Percentiles rank a stretch among this genome's conserved stretches.
phyloP scores from a whole-genome alignment of 2,113 vertebrate genomes.

The Takifugu bimaculatus region DNA sequence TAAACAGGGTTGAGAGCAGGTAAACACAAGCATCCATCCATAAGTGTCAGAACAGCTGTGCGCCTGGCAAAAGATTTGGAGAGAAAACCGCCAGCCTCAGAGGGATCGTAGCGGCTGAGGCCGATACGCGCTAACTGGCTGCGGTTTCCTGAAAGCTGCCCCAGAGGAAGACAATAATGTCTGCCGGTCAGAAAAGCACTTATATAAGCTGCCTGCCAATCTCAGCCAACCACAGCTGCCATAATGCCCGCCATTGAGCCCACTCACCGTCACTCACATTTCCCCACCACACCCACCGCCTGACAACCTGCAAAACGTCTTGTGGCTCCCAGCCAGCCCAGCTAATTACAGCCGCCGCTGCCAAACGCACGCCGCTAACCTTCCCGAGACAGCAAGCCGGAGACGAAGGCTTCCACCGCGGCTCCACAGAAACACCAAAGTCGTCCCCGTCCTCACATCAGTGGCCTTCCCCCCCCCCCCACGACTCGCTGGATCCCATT shows the following conservation, averaged over 20 bases:
- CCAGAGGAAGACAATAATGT: slow-evolving; percentile 33
- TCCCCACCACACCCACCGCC: slow-evolving; percentile 31
- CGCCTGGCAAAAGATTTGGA: slow-evolving; percentile 8
- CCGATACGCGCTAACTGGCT: slow-evolving; percentile 20
- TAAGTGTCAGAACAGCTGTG: slow-evolving; percentile 31
- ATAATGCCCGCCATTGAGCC: slow-evolving; percentile 44
- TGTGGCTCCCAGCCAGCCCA: slow-evolving; percentile 21
- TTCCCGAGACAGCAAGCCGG: slow-evolving; percentile 8
- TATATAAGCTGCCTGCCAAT: slow-evolving; percentile 56
- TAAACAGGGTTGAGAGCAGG: slow-evolving; percentile 35
- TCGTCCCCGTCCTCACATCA: slow-evolving; percentile 1
- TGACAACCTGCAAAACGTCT: slow-evolving; percentile 54
- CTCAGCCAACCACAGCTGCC: slow-evolving; percentile 43
- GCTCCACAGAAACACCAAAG: slow-evolving; percentile 8
- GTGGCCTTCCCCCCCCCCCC: slow-evolving; percentile 8
- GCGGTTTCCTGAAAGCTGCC: slow-evolving; percentile 35
- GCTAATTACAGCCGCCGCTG: slow-evolving; percentile 39
- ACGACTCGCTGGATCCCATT: slow-evolving; percentile 49
- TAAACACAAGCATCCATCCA: slow-evolving; percentile 37
- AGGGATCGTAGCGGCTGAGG: slow-evolving; percentile 16
- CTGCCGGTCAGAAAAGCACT: slow-evolving; percentile 52
- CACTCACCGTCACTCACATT: slow-evolving; percentile 50
- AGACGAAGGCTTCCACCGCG: slow-evolving; percentile 9
- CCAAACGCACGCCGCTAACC: slow-evolving; percentile 20
- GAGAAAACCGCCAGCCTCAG: slow-evolving; percentile 22